A percentile compares a stretch with the other conserved stretches of the same genome.
phyloP scores from a whole-genome alignment of 2,888 invertebrate genomes.

The Latrodectus elegans region DNA sequence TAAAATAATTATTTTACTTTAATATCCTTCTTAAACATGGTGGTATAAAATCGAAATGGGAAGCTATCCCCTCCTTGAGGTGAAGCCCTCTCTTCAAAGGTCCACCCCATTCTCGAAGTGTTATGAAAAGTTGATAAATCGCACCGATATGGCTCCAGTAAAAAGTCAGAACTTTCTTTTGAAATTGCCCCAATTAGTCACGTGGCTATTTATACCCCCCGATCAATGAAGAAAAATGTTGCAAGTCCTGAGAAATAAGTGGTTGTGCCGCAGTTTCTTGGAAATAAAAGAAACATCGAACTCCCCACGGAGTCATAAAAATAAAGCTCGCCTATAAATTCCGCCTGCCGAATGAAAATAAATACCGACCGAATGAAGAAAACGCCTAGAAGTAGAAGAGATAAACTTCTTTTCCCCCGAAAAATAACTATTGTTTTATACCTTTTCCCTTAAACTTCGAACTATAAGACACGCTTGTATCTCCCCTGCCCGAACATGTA shows the following conservation, averaged over 20 bases:
- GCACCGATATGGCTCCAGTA: not conserved
- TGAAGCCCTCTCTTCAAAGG: no score
- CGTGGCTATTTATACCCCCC: not conserved
- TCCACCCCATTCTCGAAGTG: no score
- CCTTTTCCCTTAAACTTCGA: no score
- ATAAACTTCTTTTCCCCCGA: no score
- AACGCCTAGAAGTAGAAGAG: no score
- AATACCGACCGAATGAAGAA: not conserved
- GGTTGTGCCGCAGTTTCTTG: not conserved
- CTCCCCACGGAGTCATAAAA: not conserved
- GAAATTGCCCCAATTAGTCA: conserved; percentile 1
- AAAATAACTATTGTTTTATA: no score
- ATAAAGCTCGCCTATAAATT: conserved; percentile 1
- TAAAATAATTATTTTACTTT: no score
- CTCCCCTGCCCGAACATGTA: no score
- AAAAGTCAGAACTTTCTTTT: not conserved
- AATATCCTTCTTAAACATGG: no score
- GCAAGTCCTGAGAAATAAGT: not conserved
- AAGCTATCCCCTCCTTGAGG: no score
- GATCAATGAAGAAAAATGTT: conserved; percentile 5
- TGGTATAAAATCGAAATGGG: no score
- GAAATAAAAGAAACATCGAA: conserved; percentile 3
- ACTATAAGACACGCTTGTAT: no score
- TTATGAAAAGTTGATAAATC: conserved; percentile 2
- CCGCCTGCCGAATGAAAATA: conserved; percentile 3